Evolutionary conservation across 2,888 invertebrate genomes (phyloP).

Genomic region (Heterodera filipjevi): DNA sequence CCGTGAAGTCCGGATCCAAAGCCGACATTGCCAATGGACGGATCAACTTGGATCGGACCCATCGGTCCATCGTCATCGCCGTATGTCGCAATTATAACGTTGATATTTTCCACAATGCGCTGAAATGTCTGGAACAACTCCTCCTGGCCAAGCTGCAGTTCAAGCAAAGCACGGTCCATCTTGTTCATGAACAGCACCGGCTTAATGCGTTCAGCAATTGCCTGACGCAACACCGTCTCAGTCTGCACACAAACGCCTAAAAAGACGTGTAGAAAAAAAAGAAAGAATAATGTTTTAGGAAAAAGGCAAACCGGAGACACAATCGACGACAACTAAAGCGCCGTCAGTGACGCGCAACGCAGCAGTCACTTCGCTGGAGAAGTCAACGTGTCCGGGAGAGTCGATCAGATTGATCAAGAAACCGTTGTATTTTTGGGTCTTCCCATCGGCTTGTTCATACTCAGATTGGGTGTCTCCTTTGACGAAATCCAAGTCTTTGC

Average conservation of each 20-base stretch:
- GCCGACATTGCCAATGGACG: constrained; percentile 96
- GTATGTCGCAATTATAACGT: constrained; percentile 99
- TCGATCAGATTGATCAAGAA: constrained; percentile 99
- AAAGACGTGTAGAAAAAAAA: no score
- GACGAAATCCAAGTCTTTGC: constrained; percentile 91
- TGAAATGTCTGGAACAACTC: constrained; percentile 95
- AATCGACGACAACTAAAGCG: constrained; percentile 98
- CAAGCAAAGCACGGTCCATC: constrained; percentile 98
- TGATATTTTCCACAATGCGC: constrained; percentile 98
- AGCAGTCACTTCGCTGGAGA: constrained; percentile 92
- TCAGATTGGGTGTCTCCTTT: constrained; percentile 68
- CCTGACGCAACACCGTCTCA: constrained; percentile 98
- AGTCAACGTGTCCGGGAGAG: constrained; percentile 99
- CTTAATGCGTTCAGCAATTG: constrained; percentile 99
- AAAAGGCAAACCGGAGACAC: constrained; percentile 85
- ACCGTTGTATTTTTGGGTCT: constrained; percentile 74
- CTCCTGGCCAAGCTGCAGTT: constrained; percentile 91
- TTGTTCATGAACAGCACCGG: constrained; percentile 99
- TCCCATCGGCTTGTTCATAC: constrained; percentile 40
- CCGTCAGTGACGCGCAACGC: constrained; percentile 99
- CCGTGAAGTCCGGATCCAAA: constrained; percentile 99
- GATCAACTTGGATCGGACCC: constrained; percentile 97
- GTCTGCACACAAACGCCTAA: constrained; percentile 99
- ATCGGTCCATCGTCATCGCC: constrained; percentile 96
- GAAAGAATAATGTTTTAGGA: not conserved